phyloP scores from a whole-genome alignment of 2,888 invertebrate genomes.

The Metallyticus violacea region DNA sequence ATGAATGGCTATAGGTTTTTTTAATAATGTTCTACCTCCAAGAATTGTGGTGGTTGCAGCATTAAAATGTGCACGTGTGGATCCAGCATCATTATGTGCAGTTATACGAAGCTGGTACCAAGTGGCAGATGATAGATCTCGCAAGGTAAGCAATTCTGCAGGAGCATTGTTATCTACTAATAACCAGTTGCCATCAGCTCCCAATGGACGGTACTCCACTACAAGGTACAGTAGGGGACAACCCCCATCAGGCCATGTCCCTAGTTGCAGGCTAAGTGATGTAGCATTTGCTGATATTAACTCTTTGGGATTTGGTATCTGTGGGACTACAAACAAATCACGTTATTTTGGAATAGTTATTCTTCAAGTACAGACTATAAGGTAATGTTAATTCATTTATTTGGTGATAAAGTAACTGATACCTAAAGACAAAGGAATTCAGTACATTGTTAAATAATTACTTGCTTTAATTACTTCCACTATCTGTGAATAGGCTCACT shows the following conservation, averaged over 20 bases:
- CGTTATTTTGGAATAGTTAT: neutral
- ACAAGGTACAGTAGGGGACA: conserved; percentile 78
- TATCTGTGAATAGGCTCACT: too few species aligned
- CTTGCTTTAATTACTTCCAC: too few species aligned
- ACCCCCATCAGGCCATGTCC: conserved; percentile 82
- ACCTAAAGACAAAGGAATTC: too few species aligned
- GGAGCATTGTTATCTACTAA: conserved; percentile 53
- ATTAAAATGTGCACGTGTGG: conserved; percentile 63
- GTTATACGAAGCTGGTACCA: conserved; percentile 69
- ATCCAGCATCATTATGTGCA: conserved; percentile 72
- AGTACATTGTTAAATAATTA: too few species aligned
- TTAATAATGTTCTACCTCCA: conserved; percentile 55
- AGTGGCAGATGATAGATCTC: conserved; percentile 62
- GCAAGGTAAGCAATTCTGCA: conserved; percentile 54
- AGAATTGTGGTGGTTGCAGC: conserved; percentile 69
- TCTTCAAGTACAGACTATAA: neutral
- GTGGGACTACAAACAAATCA: conserved; percentile 53
- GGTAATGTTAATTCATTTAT: neutral
- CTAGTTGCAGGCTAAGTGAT: conserved; percentile 72
- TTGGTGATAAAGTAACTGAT: too few species aligned
- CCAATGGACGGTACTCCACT: conserved; percentile 58
- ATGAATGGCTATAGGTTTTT: too few species aligned
- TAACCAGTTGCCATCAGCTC: conserved; percentile 51
- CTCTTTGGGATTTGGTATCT: conserved; percentile 69
- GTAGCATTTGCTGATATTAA: conserved; percentile 77